Conservation (phyloP, 2,888 invertebrate species). For the Drosophila suboccidentalis region DNA sequence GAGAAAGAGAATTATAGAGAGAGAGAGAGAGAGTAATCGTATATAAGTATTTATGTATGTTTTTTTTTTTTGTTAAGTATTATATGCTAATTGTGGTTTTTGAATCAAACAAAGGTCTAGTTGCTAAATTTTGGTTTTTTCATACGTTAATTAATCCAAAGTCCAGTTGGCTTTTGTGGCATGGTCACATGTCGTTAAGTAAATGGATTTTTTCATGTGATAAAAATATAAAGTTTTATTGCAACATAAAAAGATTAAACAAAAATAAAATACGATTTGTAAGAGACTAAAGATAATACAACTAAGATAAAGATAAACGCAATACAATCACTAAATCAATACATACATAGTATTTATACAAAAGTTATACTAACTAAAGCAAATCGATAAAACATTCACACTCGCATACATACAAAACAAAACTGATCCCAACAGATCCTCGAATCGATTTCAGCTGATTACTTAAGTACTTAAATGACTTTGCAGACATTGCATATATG, state of each 20-base stretch:
- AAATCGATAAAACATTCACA: conserved; percentile 20
- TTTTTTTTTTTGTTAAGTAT: conserved; percentile 47
- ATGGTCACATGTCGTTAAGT: not conserved
- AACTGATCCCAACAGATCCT: conserved; percentile 1
- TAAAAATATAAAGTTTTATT: conserved; percentile 32
- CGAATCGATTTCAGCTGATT: conserved; percentile 16
- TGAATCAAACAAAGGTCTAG: conserved; percentile 50
- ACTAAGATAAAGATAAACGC: conserved; percentile 20
- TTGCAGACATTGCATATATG: conserved; percentile 45
- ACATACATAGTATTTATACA: conserved; percentile 31
- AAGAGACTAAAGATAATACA: conserved; percentile 16
- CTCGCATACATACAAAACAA: conserved; percentile 4
- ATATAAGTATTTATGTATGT: conserved; percentile 33
- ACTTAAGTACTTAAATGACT: conserved; percentile 58
- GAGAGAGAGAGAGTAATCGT: conserved; percentile 43
- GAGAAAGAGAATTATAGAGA: conserved; percentile 19
- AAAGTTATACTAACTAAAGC: conserved; percentile 32
- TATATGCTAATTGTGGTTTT: conserved; percentile 52
- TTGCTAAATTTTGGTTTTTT: conserved; percentile 52
- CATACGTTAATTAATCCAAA: conserved; percentile 11
- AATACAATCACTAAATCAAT: conserved; percentile 28
- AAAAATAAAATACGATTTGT: conserved; percentile 7
- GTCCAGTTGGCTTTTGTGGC: conserved; percentile 18
- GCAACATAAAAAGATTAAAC: conserved; percentile 25
- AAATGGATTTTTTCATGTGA: not conserved